A percentile compares a stretch with the other conserved stretches of the same genome.
These are phyloP conservation scores for Poecilobothrus nobilitatus DNA, from an alignment of 2,888 invertebrate species.

Conservation along the genomic window DNA sequence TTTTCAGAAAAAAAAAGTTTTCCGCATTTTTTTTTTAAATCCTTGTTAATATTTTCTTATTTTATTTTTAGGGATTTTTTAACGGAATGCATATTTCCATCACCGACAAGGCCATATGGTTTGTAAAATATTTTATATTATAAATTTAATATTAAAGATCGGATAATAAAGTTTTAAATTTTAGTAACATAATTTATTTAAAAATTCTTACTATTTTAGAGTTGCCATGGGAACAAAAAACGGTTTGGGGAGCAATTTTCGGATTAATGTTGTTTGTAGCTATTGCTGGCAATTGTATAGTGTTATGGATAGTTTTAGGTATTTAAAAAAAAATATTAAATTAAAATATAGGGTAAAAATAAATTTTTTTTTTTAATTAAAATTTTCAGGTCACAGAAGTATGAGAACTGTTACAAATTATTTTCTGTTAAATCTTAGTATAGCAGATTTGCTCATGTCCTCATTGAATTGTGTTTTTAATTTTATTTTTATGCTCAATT, in stretches of 20 bases:
- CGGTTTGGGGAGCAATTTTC: slow-evolving; percentile 69
- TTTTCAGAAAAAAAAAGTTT: too few relatives aligned
- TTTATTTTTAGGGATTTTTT: slow-evolving; percentile 47
- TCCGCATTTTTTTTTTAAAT: too few relatives aligned
- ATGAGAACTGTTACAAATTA: slow-evolving; percentile 90
- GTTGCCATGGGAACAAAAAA: slow-evolving; percentile 57
- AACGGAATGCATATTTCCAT: slow-evolving; percentile 53
- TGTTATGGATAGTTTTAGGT: slow-evolving; percentile 90
- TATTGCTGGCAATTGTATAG: slow-evolving; percentile 79
- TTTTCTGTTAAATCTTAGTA: slow-evolving; percentile 80
- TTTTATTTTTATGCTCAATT: slow-evolving; percentile 75
- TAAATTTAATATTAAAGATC: too few relatives aligned
- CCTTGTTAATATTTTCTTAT: too few relatives aligned
- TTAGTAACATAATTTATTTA: too few relatives aligned
- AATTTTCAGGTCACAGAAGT: slow-evolving; percentile 61
- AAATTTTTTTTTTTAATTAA: background rate
- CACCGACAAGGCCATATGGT: slow-evolving; percentile 45
- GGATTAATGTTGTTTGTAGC: slow-evolving; percentile 69
- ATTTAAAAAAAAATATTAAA: slow-evolving; percentile 32
- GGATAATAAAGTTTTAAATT: too few relatives aligned
- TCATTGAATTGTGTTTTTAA: slow-evolving; percentile 84
- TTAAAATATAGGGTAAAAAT: background rate
- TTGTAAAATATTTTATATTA: background rate
- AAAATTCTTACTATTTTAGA: slow-evolving; percentile 29
- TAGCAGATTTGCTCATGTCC: slow-evolving; percentile 80